Evolutionary conservation across 2,888 invertebrate genomes (phyloP).

Genomic region (Agonopterix alstromeriana): DNA sequence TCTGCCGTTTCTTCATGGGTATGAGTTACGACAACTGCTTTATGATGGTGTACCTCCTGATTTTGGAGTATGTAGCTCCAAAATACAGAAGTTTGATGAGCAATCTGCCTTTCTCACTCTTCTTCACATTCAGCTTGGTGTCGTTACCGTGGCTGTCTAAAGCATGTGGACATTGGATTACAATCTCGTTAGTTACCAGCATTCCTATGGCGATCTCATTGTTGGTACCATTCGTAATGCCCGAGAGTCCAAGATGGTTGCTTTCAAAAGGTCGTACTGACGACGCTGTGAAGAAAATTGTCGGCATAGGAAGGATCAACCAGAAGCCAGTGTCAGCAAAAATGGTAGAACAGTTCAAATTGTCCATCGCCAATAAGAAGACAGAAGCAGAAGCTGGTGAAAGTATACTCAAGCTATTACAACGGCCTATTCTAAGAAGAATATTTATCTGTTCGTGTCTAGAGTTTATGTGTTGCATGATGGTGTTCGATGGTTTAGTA

Average conservation of each 20-base stretch:
- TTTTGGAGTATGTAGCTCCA: slow-evolving; percentile 49
- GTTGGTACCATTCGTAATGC: slow-evolving; percentile 40
- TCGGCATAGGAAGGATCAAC: slow-evolving; percentile 37
- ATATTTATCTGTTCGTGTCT: slow-evolving; percentile 39
- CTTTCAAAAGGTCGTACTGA: slow-evolving; percentile 43
- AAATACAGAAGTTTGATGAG: slow-evolving; percentile 50
- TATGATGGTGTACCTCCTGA: slow-evolving; percentile 49
- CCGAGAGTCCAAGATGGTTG: slow-evolving; percentile 58
- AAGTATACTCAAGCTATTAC: slow-evolving; percentile 34
- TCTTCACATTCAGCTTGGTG: slow-evolving; percentile 33
- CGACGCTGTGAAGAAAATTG: slow-evolving; percentile 38
- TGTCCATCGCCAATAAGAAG: slow-evolving; percentile 11
- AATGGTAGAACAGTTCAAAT: slow-evolving; percentile 38
- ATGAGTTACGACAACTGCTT: slow-evolving; percentile 56
- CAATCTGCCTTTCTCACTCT: slow-evolving; percentile 46
- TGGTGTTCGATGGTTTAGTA: slow-evolving; percentile 47
- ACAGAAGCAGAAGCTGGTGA: slow-evolving; percentile 15
- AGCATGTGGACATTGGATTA: slow-evolving; percentile 50
- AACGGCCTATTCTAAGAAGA: slow-evolving; percentile 32
- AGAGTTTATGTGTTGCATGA: slow-evolving; percentile 36
- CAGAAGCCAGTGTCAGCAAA: slow-evolving; percentile 34
- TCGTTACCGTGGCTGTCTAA: slow-evolving; percentile 50
- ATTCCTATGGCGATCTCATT: slow-evolving; percentile 39
- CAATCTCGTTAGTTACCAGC: slow-evolving; percentile 41
- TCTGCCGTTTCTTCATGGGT: slow-evolving; percentile 50